Percentiles rank a stretch among this genome's conserved stretches.
Conservation (phyloP, 2,113 vertebrate genomes). For the Ptilonorhynchus violaceus region DNA sequence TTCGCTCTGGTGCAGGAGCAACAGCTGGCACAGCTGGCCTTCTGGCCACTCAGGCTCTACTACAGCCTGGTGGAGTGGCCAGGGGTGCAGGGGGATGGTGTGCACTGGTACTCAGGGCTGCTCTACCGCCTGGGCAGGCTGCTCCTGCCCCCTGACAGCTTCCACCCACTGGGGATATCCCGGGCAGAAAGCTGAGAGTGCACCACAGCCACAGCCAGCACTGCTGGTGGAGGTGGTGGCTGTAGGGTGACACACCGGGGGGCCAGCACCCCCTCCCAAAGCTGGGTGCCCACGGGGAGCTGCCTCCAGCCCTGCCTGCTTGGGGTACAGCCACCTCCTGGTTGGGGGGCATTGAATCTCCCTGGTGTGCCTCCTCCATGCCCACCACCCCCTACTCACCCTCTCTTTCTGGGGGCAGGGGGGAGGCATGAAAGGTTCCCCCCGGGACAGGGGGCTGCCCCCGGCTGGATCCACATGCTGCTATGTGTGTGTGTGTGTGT, state of each 20-base stretch:
- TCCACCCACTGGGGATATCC: constrained; percentile 84
- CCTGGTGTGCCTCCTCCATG: neutral
- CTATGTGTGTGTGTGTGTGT: constrained; percentile 25
- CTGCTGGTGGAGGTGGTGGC: constrained; percentile 22
- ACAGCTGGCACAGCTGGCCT: constrained; percentile 85
- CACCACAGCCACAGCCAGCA: neutral
- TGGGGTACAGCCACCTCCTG: neutral
- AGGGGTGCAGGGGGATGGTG: constrained; percentile 73
- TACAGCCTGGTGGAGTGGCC: constrained; percentile 76
- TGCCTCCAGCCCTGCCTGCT: neutral
- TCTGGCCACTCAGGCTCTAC: constrained; percentile 87
- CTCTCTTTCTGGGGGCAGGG: neutral
- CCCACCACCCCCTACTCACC: neutral
- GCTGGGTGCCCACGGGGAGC: neutral
- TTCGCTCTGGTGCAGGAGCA: constrained; percentile 89
- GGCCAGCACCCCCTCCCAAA: neutral
- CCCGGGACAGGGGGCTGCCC: neutral
- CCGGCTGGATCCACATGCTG: constrained; percentile 41
- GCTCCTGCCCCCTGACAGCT: constrained; percentile 83
- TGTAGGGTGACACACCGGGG: neutral
- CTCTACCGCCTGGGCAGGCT: constrained; percentile 84
- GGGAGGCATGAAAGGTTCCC: neutral
- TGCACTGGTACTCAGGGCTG: constrained; percentile 93
- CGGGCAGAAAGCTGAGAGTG: constrained; percentile 75
- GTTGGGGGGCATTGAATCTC: neutral